These are phyloP conservation scores for Caenorhabditis parvicauda DNA, from an alignment of 2,888 invertebrate genomes.

Conservation along the genomic window DNA sequence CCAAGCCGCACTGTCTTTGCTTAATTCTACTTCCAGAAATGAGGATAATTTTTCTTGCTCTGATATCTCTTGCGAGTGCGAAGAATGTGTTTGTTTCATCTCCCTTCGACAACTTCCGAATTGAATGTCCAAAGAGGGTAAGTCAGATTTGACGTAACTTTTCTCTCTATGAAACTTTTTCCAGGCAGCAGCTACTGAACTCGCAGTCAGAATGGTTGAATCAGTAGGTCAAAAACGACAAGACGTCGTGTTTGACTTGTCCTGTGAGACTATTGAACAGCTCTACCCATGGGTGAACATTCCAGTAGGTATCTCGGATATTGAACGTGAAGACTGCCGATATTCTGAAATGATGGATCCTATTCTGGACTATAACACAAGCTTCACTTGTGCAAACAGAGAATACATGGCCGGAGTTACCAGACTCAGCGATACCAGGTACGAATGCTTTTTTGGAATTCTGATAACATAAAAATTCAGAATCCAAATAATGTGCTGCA, in stretches of 20 bases:
- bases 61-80: conserved; percentile 3
- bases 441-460: background rate
- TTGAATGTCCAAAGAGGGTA: conserved; percentile 59
- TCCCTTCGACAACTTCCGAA: conserved; percentile 61
- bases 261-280: conserved; percentile 52
- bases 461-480: conserved; percentile 23
- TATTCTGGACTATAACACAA: conserved; percentile 47
- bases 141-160: conserved; percentile 13
- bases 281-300: conserved; percentile 59
- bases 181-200: conserved; percentile 38
- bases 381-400: conserved; percentile 42
- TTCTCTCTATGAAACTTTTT: background rate
- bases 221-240: conserved; percentile 59
- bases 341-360: conserved; percentile 58
- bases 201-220: conserved; percentile 58
- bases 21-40: conserved; percentile 15
- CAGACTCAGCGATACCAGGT: conserved; percentile 55
- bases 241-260: conserved; percentile 58
- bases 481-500: conserved; percentile 60
- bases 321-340: conserved; percentile 59
- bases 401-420: conserved; percentile 62
- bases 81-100: conserved; percentile 55
- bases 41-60: conserved; percentile 19
- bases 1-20: background rate
- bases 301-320: conserved; percentile 50